These are phyloP conservation scores for Elephas maximus DNA, from an alignment of 2,113 vertebrate genomes.

Conservation along the genomic window DNA sequence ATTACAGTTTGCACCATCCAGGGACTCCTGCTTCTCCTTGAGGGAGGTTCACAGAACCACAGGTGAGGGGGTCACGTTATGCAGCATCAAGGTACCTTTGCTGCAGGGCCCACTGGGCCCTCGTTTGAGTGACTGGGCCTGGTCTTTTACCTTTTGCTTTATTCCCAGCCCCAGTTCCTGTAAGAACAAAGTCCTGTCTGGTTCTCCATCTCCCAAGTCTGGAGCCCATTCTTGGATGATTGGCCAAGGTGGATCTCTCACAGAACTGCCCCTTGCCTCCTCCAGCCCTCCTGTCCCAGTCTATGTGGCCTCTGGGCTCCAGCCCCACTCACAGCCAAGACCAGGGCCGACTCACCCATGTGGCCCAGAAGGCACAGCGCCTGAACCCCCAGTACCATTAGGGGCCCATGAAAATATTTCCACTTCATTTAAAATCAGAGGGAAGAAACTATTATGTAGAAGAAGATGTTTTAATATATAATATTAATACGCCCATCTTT, in stretches of 20 bases:
- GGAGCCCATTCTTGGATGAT: background rate
- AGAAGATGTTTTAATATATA: background rate
- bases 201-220: background rate
- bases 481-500: background rate
- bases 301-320: background rate
- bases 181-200: background rate
- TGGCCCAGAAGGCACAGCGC: background rate
- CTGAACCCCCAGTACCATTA: fast-evolving
- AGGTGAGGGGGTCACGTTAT: fast-evolving
- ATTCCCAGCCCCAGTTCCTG: fast-evolving
- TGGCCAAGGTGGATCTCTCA: background rate
- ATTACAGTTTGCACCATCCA: background rate
- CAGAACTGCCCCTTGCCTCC: background rate
- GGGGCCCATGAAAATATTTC: background rate
- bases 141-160: background rate
- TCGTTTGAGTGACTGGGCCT: background rate
- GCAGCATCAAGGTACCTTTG: fast-evolving
- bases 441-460: background rate
- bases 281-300: background rate
- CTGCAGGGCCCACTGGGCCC: fast-evolving
- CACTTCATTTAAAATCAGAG: background rate
- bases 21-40: background rate
- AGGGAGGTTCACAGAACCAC: background rate
- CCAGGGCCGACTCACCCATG: background rate
- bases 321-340: background rate